phyloP scores from a whole-genome alignment of 2,113 vertebrate species.

The Notothenia coriiceps region DNA sequence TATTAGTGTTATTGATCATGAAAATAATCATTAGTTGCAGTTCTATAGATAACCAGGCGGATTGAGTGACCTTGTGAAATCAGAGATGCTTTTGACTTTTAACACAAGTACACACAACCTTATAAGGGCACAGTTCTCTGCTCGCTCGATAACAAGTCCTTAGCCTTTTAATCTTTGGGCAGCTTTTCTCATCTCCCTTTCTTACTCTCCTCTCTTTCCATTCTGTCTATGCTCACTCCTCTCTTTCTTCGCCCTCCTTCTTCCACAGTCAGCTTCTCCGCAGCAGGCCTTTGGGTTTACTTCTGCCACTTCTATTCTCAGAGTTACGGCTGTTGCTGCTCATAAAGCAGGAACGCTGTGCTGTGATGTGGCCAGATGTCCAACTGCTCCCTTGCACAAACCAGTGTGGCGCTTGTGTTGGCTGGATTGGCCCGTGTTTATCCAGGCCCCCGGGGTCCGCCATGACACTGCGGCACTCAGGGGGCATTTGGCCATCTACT shows the following conservation, averaged over 20 bases:
- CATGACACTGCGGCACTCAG: constrained; percentile 51
- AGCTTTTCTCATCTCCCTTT: constrained; percentile 37
- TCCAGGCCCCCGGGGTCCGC: constrained; percentile 54
- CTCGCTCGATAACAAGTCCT: constrained; percentile 26
- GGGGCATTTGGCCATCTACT: constrained; percentile 44
- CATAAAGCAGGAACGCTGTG: constrained; percentile 66
- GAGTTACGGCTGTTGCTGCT: constrained; percentile 71
- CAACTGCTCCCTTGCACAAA: constrained; percentile 64
- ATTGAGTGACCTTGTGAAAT: not conserved
- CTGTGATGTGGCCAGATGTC: constrained; percentile 74
- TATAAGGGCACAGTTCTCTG: constrained; percentile 58
- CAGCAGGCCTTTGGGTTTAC: constrained; percentile 46
- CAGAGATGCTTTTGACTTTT: constrained; percentile 17
- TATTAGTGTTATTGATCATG: not conserved
- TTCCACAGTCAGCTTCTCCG: constrained; percentile 60
- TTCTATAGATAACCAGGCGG: not conserved
- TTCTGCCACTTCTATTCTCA: constrained; percentile 63
- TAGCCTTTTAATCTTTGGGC: constrained; percentile 40
- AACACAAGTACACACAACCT: constrained; percentile 27
- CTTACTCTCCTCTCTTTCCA: constrained; percentile 28
- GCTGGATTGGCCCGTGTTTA: constrained; percentile 65
- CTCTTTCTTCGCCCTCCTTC: constrained; percentile 28
- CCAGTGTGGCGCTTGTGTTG: constrained; percentile 70
- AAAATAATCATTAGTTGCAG: not conserved
- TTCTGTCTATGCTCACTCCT: constrained; percentile 28